Evolutionary conservation across 2,797 vertebrate genomes (phyloP), one percentile per base, ranked within the genome.

Genomic region (Chloroceryle amazona): DNA sequence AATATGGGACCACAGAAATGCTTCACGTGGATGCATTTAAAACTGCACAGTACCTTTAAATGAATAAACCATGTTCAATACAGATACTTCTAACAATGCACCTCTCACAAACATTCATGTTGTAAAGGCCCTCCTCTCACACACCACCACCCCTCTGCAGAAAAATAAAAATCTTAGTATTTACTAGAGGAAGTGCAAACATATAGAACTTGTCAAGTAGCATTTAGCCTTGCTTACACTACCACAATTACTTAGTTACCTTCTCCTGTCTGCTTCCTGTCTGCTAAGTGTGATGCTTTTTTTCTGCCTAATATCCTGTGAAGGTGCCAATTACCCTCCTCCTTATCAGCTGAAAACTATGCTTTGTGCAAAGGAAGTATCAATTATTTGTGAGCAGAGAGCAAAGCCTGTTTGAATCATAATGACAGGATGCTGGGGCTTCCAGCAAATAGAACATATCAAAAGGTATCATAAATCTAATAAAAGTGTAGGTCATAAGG

Each of bases 341-440:
- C 97, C 97, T 98, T 98, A 98, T 98, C 97, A 94, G 96, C 94
- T 97, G 97, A 97, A 98, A 98, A 97, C 95, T 98, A 97, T 93
- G 97, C 97, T 96, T 97, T 96, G 97, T 97, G 96, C 92, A 96
- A 97, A 95, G 93, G 96, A 95, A 98, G 86, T 97, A 98, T 98
- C 98, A 98, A 98, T 98, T 98, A 98, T 98, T 98, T 97, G 98
- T 98, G 97, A 98, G 97, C 96, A 96, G 95, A 97, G 94, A 97
- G 97, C 93, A 92, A 97, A 97, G 94, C 72, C 92, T 96, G 95
- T 95, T 96, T 94, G 97, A 97, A 96, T 97, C 97, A 91, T 97
- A 98, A 98, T 96, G 96, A 97, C 91, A 97, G 97, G 94, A 96
- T 96, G 93, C 93, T 85, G 88, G 93, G 73, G 91, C 95, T 97